A percentile compares a stretch with the other conserved stretches of the same genome.
Conservation (phyloP, 2,888 invertebrate genomes). For the Branchellion lobata region DNA sequence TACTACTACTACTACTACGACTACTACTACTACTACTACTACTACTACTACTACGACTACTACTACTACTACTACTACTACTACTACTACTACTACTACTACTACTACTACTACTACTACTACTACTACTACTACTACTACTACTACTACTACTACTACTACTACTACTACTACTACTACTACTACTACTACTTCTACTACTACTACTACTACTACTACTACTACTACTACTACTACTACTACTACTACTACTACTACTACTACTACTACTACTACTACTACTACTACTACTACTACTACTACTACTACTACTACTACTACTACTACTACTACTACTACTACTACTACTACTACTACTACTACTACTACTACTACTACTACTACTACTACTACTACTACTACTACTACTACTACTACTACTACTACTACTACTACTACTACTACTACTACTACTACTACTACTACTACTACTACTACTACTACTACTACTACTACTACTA, state of each 20-base stretch:
- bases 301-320: constrained; percentile 27
- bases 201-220: constrained; percentile 29
- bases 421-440: constrained; percentile 29
- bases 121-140: constrained; percentile 24
- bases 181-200: constrained; percentile 4
- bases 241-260: constrained; percentile 29
- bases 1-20: too few relatives aligned
- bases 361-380: constrained; percentile 29
- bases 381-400: constrained; percentile 29
- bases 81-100: too few relatives aligned
- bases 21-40: too few relatives aligned
- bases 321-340: constrained; percentile 27
- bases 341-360: constrained; percentile 29
- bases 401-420: constrained; percentile 29
- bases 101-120: too few relatives aligned
- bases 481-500: constrained; percentile 29
- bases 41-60: too few relatives aligned
- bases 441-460: constrained; percentile 29
- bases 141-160: constrained; percentile 25
- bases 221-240: constrained; percentile 29
- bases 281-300: constrained; percentile 29
- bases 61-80: too few relatives aligned
- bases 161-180: constrained; percentile 15
- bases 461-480: constrained; percentile 29
- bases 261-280: constrained; percentile 25